Evolutionary conservation across 1,140 invertebrate species (phyloP).

Genomic region (Rhynchophorus ferrugineus): DNA sequence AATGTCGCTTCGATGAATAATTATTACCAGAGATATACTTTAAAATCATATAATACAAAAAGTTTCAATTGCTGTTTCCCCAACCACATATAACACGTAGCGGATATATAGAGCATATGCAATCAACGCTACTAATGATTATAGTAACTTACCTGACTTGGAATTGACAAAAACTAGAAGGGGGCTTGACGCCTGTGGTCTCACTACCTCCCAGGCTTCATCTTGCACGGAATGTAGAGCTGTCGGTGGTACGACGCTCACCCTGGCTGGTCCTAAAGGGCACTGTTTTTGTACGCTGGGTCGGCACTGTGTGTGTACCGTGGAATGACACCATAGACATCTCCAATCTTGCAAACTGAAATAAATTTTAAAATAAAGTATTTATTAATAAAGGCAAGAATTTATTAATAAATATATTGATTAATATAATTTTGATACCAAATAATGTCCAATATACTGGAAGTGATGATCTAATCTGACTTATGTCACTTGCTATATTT

Average conservation of each 20-base stretch:
- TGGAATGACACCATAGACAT: conserved; percentile 91
- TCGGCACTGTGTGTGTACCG: conserved; percentile 83
- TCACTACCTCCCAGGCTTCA: conserved; percentile 82
- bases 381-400: neutral
- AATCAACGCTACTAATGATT: too few relatives aligned
- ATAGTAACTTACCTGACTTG: conserved; percentile 59
- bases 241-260: conserved; percentile 90
- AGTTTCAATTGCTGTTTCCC: too few relatives aligned
- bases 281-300: conserved; percentile 66
- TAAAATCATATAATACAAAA: too few relatives aligned
- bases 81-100: too few relatives aligned
- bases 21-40: too few relatives aligned
- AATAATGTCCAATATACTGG: too few relatives aligned
- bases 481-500: too few relatives aligned
- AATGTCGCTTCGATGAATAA: too few relatives aligned
- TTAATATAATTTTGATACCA: conserved; percentile 1
- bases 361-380: neutral
- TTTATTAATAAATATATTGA: neutral
- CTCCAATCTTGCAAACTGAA: conserved; percentile 87
- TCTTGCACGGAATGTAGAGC: conserved; percentile 83
- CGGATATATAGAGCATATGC: too few relatives aligned
- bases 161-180: conserved; percentile 95
- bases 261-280: conserved; percentile 74
- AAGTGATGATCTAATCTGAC: too few relatives aligned
- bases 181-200: conserved; percentile 65